Conservation (phyloP, 1,140 invertebrate genomes). For the Meloidogyne floridensis region DNA sequence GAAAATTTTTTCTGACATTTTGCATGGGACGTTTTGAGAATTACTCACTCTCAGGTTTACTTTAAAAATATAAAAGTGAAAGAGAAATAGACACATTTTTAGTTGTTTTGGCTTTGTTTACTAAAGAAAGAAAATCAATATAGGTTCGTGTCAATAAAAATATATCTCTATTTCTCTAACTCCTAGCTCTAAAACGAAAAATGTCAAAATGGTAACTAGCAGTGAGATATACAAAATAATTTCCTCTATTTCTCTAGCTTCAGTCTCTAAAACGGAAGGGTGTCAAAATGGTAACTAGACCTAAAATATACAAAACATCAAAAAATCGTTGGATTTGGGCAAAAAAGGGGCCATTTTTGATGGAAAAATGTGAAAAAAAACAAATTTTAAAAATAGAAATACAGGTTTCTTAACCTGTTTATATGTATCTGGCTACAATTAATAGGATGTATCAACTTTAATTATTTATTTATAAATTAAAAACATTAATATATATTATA, state of each 20-base stretch:
- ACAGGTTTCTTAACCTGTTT: neutral
- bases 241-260: neutral
- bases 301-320: neutral
- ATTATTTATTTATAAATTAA: too few species aligned
- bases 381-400: too few species aligned
- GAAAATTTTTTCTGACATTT: too few species aligned
- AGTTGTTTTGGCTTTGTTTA: too few species aligned
- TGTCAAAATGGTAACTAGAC: neutral
- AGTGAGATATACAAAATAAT: neutral
- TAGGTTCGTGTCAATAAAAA: neutral
- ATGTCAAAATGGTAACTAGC: neutral
- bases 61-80: too few species aligned
- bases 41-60: too few species aligned
- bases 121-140: neutral
- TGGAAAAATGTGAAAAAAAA: too few species aligned
- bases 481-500: too few species aligned
- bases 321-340: neutral
- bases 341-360: too few species aligned
- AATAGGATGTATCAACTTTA: constrained; percentile 72
- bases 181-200: neutral
- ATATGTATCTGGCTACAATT: too few species aligned
- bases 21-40: too few species aligned
- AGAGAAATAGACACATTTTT: too few species aligned
- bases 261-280: neutral
- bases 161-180: neutral